A percentile compares a stretch with the other conserved stretches of the same genome.
Evolutionary conservation across 2,113 vertebrate species (phyloP).

Genomic region (Rostratula benghalensis): DNA sequence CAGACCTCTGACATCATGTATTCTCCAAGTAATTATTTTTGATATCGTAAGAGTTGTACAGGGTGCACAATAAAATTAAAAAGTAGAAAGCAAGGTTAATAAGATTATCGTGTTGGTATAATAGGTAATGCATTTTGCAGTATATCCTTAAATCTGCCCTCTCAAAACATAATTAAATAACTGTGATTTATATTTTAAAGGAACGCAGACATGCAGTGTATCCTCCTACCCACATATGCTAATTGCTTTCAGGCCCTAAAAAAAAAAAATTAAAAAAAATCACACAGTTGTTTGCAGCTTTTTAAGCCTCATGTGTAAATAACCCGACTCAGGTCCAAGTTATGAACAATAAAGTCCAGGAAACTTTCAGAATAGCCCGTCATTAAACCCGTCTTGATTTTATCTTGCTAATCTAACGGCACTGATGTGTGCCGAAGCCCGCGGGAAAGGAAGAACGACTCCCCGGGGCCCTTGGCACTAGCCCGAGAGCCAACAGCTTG

Average conservation of each 20-base stretch:
- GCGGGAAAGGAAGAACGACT: neutral
- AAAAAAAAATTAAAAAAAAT: neutral
- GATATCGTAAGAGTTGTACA: constrained; percentile 60
- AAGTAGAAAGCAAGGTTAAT: constrained; percentile 73
- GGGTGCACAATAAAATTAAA: constrained; percentile 71
- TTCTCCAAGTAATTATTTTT: constrained; percentile 66
- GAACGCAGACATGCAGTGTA: constrained; percentile 48
- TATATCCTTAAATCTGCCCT: constrained; percentile 72
- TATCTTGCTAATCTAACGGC: neutral
- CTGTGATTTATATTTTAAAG: constrained; percentile 68
- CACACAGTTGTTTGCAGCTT: constrained; percentile 56
- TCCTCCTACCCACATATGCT: constrained; percentile 63
- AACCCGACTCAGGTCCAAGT: constrained; percentile 21
- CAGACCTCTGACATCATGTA: constrained; percentile 65
- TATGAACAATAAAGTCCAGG: constrained; percentile 45
- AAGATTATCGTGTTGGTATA: constrained; percentile 62
- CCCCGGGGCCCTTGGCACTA: rapidly evolving
- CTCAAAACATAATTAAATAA: constrained; percentile 69
- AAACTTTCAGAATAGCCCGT: constrained; percentile 31
- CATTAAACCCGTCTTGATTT: constrained; percentile 15
- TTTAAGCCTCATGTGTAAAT: constrained; percentile 52
- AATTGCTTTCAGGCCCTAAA: constrained; percentile 60
- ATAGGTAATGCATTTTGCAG: constrained; percentile 71
- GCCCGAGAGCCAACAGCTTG: neutral
- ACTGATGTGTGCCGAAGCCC: neutral